phyloP scores from a whole-genome alignment of 2,888 invertebrate genomes.

The Lomographa bimaculata region DNA sequence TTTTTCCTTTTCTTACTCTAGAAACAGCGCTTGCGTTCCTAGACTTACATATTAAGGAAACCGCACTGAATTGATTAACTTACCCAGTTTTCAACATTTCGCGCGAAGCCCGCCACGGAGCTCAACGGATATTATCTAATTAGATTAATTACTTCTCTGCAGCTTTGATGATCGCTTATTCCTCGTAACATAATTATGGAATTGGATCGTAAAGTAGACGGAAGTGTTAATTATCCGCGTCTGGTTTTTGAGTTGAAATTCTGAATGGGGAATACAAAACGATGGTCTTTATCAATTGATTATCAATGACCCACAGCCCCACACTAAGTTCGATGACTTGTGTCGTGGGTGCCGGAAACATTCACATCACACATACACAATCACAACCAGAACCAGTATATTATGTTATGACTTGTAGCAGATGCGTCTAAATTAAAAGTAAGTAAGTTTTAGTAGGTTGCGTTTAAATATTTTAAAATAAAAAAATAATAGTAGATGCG shows the following conservation, averaged over 20 bases:
- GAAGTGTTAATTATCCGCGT: constrained; percentile 17
- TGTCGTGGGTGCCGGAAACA: too few species aligned
- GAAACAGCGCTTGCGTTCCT: constrained; percentile 40
- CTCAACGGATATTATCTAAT: constrained; percentile 30
- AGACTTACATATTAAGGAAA: constrained; percentile 51
- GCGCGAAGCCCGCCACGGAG: constrained; percentile 33
- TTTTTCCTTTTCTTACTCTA: constrained; percentile 36
- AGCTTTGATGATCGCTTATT: constrained; percentile 26
- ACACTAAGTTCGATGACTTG: too few species aligned
- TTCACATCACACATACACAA: too few species aligned
- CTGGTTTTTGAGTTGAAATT: constrained; percentile 9
- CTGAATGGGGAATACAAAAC: too few species aligned
- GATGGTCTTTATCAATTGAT: too few species aligned
- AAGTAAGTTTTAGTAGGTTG: too few species aligned
- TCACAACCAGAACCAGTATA: too few species aligned
- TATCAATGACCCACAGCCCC: too few species aligned
- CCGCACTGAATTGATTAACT: constrained; percentile 45
- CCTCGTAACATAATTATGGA: constrained; percentile 21
- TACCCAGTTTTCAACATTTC: constrained; percentile 34
- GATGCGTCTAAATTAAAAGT: too few species aligned
- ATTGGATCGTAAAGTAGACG: constrained; percentile 19
- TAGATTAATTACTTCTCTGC: constrained; percentile 22
- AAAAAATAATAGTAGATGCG: too few species aligned
- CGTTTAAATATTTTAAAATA: too few species aligned
- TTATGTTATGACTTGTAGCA: too few species aligned